A percentile compares a stretch with the other conserved stretches of the same genome.
phyloP scores from a whole-genome alignment of 2,113 vertebrate genomes.

The Cyphomyrus plagiostoma region DNA sequence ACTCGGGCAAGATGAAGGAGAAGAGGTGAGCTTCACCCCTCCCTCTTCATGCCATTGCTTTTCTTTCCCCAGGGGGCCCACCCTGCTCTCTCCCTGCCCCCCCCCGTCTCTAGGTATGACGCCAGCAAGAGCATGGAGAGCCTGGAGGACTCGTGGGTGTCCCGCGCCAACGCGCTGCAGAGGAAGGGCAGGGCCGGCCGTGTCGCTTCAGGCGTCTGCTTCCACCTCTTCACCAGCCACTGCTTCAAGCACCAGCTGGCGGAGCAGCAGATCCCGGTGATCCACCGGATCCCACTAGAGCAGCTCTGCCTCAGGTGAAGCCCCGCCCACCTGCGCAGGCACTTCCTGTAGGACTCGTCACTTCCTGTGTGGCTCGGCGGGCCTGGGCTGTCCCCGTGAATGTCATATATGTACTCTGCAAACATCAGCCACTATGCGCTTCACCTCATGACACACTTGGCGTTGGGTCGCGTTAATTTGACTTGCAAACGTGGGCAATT shows the following conservation, averaged over 20 bases:
- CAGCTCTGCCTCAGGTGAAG: slow-evolving; percentile 88
- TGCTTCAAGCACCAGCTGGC: slow-evolving; percentile 79
- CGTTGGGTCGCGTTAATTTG: background rate
- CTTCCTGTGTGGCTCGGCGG: too few species aligned
- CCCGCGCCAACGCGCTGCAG: slow-evolving; percentile 86
- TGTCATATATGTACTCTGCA: background rate
- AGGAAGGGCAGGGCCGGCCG: slow-evolving; percentile 89
- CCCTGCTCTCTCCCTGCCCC: background rate
- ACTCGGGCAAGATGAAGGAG: slow-evolving; percentile 96
- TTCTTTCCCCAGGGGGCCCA: background rate
- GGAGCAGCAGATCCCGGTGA: slow-evolving; percentile 89
- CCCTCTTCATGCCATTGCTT: background rate
- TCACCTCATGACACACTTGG: background rate
- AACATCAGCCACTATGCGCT: background rate
- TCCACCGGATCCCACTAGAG: slow-evolving; percentile 88
- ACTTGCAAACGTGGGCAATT: background rate
- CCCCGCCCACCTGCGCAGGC: too few species aligned
- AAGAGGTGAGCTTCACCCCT: slow-evolving; percentile 70
- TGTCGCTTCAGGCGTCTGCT: slow-evolving; percentile 87
- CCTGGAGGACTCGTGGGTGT: slow-evolving; percentile 88
- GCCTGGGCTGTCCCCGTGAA: background rate
- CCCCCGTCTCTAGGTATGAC: slow-evolving; percentile 66
- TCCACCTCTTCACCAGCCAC: slow-evolving; percentile 94
- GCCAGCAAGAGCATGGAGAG: slow-evolving; percentile 96
- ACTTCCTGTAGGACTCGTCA: background rate